Base-by-base conservation (phyloP, 2,113 vertebrate species). In the Tapirus terrestris region DNA sequence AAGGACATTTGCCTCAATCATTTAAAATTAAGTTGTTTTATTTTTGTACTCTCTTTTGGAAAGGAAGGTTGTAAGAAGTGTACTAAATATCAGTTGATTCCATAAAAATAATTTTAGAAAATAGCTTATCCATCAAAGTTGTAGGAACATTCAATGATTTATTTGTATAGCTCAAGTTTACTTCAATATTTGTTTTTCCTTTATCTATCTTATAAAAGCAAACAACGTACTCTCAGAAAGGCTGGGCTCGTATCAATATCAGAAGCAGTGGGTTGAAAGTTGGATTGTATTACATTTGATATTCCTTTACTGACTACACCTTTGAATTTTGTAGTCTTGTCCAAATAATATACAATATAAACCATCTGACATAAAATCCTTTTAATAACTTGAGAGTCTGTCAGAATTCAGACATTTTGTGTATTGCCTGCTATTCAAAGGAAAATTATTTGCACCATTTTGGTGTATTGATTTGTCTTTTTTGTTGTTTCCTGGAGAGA, bases 361-460 rank as follows among this genome's bases (percentile, higher is more conserved):
- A 96, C 43, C 82, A 1, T 36, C 75, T 88, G 76, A 91, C 70
- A 92, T 88, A 63, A 92, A 87, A 91, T 87, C 36, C 67, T 75
- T 95, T 79, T 82, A 96, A 48, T 89, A 96, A 83, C 83, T 97
- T 85, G 17, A 88, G 31, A 58, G 20, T 77, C 94, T 98, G 8
- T 29, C 76, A 96, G 27, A 77, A 98, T 97, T 97, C 96, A 92
- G 43, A 85, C 31, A 51, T 93, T 88, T 90, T 96, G 39, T 97
- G 4, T 23, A 96, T 90, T 96, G 43, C 53, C 89, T 98, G 90
- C 93, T 79, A 94, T 91, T 96, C 18, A 94, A 96, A 89, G 68
- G 94, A 85, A 98, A 98, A 96, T 96, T 89, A 20, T 97, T 98
- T 98, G 93, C 45, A 72, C 68, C 21, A 84, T 94, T 96, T 96